These are phyloP conservation scores for Halcyon malimbica DNA, from an alignment of 2,113 vertebrate genomes.

Conservation along the genomic window DNA sequence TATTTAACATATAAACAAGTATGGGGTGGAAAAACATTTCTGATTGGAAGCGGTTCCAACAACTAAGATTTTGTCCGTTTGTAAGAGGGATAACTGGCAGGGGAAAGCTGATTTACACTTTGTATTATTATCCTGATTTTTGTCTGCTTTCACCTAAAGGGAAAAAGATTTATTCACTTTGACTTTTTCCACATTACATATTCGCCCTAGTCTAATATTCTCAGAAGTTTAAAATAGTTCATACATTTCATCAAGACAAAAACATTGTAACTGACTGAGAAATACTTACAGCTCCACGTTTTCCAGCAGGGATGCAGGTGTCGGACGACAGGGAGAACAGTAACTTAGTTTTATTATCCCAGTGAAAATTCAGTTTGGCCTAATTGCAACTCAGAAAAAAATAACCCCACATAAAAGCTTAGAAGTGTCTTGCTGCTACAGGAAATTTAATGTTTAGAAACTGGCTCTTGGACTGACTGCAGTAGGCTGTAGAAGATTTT, in stretches of 20 bases:
- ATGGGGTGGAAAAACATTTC: neutral
- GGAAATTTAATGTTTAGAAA: neutral
- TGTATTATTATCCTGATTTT: neutral
- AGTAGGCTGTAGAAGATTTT: neutral
- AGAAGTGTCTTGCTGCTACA: neutral
- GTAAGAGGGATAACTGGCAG: neutral
- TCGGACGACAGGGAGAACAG: neutral
- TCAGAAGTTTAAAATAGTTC: slow-evolving; percentile 2
- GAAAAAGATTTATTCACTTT: neutral
- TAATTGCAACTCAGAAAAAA: neutral
- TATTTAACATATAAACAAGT: neutral
- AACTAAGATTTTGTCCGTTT: neutral
- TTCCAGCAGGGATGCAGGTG: neutral
- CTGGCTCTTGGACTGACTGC: neutral
- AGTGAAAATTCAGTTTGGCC: neutral
- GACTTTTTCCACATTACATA: slow-evolving; percentile 10
- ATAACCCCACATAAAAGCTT: neutral
- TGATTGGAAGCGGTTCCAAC: neutral
- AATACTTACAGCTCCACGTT: neutral
- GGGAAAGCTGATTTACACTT: neutral
- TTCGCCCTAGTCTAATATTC: neutral
- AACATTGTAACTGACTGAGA: neutral
- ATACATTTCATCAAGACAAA: neutral
- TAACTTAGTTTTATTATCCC: neutral
- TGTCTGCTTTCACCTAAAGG: neutral